A percentile compares a stretch with the other conserved stretches of the same genome.
Conservation (phyloP, 2,797 vertebrate genomes). For the Typhlichthys eigenmanni region DNA sequence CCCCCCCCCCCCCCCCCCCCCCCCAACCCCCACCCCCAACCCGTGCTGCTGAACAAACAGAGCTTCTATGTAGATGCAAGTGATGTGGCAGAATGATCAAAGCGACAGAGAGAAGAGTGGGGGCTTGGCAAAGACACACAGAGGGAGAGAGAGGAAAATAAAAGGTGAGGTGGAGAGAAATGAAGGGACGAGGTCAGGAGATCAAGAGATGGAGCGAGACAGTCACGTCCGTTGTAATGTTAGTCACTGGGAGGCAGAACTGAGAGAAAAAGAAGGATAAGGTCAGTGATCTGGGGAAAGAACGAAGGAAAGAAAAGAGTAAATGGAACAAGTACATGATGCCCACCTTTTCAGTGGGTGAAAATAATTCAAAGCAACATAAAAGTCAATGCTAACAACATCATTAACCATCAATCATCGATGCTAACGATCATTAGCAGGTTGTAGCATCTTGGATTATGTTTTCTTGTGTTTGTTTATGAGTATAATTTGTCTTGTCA, state of each 20-base stretch:
- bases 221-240: too few relatives aligned
- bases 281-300: constrained; percentile 19
- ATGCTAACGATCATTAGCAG: too few relatives aligned
- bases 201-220: too few relatives aligned
- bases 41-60: not conserved
- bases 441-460: too few relatives aligned
- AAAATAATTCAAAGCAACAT: constrained; percentile 18
- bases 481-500: too few relatives aligned
- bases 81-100: constrained; percentile 15
- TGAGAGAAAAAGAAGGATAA: not conserved
- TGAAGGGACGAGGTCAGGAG: too few relatives aligned
- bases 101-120: constrained; percentile 13
- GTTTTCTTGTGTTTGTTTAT: too few relatives aligned
- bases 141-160: constrained; percentile 11
- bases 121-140: not conserved
- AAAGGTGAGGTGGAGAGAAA: not conserved
- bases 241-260: constrained; percentile 36
- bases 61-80: constrained; percentile 1
- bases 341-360: constrained; percentile 28
- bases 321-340: too few relatives aligned
- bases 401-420: too few relatives aligned
- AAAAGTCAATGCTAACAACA: too few relatives aligned
- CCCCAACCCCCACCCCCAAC: not conserved
- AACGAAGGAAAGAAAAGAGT: constrained; percentile 34
- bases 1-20: not conserved